Evolutionary conservation across 2,113 vertebrate species (phyloP), one percentile per base, ranked within the genome.

Genomic region (Scalopus aquaticus): DNA sequence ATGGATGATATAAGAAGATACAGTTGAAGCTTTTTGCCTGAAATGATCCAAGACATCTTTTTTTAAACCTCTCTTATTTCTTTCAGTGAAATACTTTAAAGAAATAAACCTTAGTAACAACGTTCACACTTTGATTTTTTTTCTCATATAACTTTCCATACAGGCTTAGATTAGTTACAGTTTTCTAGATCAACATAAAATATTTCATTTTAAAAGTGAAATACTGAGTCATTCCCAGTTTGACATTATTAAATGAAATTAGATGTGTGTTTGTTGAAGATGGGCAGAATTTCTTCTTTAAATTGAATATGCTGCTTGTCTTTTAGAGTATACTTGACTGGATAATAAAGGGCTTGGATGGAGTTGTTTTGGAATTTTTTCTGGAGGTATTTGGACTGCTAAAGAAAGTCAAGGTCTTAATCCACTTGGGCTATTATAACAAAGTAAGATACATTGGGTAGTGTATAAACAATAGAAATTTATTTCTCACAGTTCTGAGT

Each of bases 61-160:
- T 62, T 65, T 60, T 89, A 78, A 94, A 94, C 70, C 95, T 91
- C 70, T 70, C 32, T 73, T 32, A 77, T 79, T 95, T 96, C 17
- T 91, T 92, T 85, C 44, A 70, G 60, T 90, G 58, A 62, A 13
- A 9, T 46, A 44, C 30, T 72, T 90, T 51, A 49, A 78, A 78
- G 76, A 81, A 60, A 86, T 80, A 92, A 81, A 62, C 39, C 22
- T 58, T 44, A 54, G 51, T 2, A 73, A 42, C 39, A 76, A 91
- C 77, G 13, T 64, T 91, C 39, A 72, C 12, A 51, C 12, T 58
- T 90, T 78, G 44, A 60, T 65, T 58, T 20, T 80, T 76, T 49
- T 9, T 76, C 74, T 39, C 54, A 78, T 65, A 19, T 89, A 60
- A 90, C 22, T 15, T 79, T 54, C 60, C 30, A 78, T 51, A 32